Percentiles rank a stretch among this genome's conserved stretches.
phyloP scores from a whole-genome alignment of 2,113 vertebrate species.

The Syngnathoides biaculeatus region DNA sequence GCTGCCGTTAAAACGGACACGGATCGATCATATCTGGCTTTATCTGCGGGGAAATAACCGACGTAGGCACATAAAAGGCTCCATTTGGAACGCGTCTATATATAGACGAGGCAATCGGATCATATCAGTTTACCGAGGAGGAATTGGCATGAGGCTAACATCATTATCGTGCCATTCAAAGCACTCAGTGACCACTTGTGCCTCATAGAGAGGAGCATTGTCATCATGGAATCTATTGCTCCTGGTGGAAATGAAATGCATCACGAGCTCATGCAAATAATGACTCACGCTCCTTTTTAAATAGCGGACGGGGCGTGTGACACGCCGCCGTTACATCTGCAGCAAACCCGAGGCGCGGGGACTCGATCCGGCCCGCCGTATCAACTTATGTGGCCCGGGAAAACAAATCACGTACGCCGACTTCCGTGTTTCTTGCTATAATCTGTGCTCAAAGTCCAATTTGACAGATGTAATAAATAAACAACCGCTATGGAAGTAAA shows the following conservation, averaged over 20 bases:
- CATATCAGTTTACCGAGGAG: constrained; percentile 55
- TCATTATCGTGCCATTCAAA: constrained; percentile 63
- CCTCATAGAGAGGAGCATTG: constrained; percentile 56
- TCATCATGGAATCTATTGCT: constrained; percentile 61
- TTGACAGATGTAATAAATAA: no score
- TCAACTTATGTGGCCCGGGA: no score
- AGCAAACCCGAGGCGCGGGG: background rate
- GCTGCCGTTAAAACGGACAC: constrained; percentile 13
- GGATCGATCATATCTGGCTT: constrained; percentile 18
- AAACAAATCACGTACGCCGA: no score
- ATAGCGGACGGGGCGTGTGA: constrained; percentile 17
- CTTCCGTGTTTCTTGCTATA: no score
- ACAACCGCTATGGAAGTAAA: no score
- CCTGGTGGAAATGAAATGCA: constrained; percentile 51
- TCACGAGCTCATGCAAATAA: constrained; percentile 56
- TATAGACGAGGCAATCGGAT: constrained; percentile 59
- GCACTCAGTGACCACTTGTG: constrained; percentile 66
- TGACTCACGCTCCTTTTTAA: constrained; percentile 48
- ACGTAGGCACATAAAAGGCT: constrained; percentile 27
- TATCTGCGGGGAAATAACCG: constrained; percentile 26
- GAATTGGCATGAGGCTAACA: constrained; percentile 56
- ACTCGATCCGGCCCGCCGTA: no score
- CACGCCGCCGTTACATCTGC: background rate
- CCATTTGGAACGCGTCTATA: constrained; percentile 46
- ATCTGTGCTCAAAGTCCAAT: no score